Evolutionary conservation across 2,797 vertebrate genomes (phyloP).

Genomic region (Dipus sagitta): DNA sequence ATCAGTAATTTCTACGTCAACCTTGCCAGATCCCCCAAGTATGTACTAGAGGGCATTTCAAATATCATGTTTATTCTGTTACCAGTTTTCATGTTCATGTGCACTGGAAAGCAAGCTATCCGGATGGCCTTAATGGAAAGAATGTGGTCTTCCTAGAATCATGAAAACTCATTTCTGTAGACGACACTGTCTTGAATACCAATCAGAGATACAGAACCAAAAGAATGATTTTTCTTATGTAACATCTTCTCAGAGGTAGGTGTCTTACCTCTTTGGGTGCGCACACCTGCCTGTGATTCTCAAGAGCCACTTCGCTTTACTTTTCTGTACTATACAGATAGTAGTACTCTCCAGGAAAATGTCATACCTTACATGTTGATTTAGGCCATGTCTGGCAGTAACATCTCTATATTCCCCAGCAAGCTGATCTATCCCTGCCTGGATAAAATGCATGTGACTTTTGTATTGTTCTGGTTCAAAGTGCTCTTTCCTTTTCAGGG

Average conservation of each 20-base stretch:
- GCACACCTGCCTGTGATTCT: slow-evolving; percentile 72
- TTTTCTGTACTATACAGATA: slow-evolving; percentile 59
- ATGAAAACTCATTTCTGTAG: slow-evolving; percentile 9
- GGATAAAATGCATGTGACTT: background rate
- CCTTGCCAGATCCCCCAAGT: slow-evolving; percentile 61
- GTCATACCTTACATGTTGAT: slow-evolving; percentile 5
- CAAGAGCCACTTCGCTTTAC: slow-evolving; percentile 58
- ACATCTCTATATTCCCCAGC: background rate
- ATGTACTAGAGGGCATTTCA: slow-evolving; percentile 66
- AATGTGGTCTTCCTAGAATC: background rate
- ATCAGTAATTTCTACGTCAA: slow-evolving; percentile 64
- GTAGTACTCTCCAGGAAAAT: slow-evolving; percentile 12
- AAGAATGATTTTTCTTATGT: slow-evolving; percentile 63
- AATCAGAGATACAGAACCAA: slow-evolving; percentile 54
- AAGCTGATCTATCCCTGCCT: background rate
- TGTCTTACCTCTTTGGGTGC: slow-evolving; percentile 75
- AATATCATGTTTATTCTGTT: slow-evolving; percentile 57
- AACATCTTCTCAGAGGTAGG: slow-evolving; percentile 55
- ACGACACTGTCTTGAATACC: slow-evolving; percentile 18
- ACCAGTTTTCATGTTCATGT: background rate
- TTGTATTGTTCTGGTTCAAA: slow-evolving; percentile 22
- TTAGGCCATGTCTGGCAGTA: background rate
- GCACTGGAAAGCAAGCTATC: slow-evolving; percentile 11
- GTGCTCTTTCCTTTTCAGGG: slow-evolving; percentile 8
- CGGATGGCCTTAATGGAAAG: background rate